Percentiles rank a stretch among this genome's conserved stretches.
These are phyloP conservation scores for Tokudaia tokunoshimensis DNA, from an alignment of 2,797 vertebrate species.

Conservation along the genomic window DNA sequence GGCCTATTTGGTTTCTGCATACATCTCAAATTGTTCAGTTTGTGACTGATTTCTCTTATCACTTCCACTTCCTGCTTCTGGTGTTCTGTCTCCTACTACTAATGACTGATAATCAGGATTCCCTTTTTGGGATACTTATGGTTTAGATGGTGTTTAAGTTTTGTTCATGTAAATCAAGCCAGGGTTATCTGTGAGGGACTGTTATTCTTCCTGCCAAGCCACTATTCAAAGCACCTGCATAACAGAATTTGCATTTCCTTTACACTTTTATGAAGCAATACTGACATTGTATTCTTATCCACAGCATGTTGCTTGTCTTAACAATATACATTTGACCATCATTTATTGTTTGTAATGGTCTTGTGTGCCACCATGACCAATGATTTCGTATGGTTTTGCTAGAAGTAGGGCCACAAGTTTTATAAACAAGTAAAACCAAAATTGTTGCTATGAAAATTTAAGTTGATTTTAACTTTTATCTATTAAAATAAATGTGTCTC, in stretches of 20 bases:
- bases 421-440: not conserved
- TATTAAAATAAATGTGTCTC: slow-evolving; percentile 32
- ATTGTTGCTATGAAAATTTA: not conserved
- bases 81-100: not conserved
- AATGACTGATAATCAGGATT: not conserved
- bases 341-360: not conserved
- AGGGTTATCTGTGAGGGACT: not conserved
- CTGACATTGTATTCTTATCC: not conserved
- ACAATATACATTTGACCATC: not conserved
- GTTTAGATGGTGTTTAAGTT: not conserved
- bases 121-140: not conserved
- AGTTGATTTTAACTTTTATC: slow-evolving; percentile 4
- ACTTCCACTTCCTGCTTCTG: not conserved
- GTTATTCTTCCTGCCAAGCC: not conserved
- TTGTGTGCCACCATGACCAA: not conserved
- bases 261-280: not conserved
- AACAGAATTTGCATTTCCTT: not conserved
- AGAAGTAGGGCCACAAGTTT: not conserved
- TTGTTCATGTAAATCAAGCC: not conserved
- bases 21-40: not conserved
- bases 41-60: not conserved
- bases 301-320: not conserved
- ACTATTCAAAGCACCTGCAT: not conserved
- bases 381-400: slow-evolving; percentile 21
- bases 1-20: not conserved